Conservation (phyloP, 2,797 vertebrate species). For the Sebastes paucispinis region DNA sequence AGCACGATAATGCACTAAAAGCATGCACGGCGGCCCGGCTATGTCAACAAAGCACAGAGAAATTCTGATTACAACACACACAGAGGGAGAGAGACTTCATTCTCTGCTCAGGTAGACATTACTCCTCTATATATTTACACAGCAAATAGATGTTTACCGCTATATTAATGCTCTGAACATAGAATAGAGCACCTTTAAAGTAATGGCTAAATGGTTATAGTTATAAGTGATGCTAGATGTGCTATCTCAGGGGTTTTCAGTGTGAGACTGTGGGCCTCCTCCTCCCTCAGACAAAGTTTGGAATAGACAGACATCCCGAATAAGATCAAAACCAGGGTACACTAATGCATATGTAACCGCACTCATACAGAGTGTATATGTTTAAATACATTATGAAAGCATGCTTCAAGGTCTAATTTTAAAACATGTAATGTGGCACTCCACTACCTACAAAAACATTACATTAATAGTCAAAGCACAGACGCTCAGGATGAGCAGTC, state of each 20-base stretch:
- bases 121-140: not conserved
- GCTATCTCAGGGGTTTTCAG: no score
- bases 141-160: not conserved
- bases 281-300: not conserved
- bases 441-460: not conserved
- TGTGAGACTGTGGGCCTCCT: not conserved
- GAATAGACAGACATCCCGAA: not conserved
- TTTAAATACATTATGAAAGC: not conserved
- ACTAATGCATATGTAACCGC: not conserved
- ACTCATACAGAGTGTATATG: not conserved
- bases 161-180: not conserved
- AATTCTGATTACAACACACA: not conserved
- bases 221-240: not conserved
- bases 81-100: not conserved
- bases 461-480: slow-evolving; percentile 44
- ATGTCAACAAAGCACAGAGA: no score
- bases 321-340: not conserved
- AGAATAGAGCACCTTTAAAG: not conserved
- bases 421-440: slow-evolving; percentile 2
- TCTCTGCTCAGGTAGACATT: not conserved
- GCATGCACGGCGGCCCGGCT: no score
- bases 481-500: slow-evolving; percentile 33
- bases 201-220: not conserved
- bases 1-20: no score
- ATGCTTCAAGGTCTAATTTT: slow-evolving; percentile 15